phyloP scores from a whole-genome alignment of 2,888 invertebrate species.

The Sepiola atlantica region DNA sequence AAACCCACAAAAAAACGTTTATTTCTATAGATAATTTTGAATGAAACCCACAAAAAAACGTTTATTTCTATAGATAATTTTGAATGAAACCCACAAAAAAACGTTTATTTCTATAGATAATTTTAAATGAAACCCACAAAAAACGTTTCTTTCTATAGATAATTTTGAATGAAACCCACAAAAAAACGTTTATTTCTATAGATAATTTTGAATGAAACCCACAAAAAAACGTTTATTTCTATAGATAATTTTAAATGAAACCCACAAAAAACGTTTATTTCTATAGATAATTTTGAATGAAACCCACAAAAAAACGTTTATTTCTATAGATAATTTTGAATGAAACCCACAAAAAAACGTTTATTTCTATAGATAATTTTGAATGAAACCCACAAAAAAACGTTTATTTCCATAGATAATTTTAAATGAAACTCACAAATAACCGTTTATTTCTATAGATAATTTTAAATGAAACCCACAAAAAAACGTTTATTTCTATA shows the following conservation, averaged over 20 bases:
- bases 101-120: too few relatives aligned
- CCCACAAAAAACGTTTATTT: background rate
- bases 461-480: background rate
- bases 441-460: too few relatives aligned
- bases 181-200: background rate
- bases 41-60: background rate
- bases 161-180: background rate
- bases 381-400: background rate
- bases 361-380: too few relatives aligned
- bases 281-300: background rate
- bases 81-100: background rate
- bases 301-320: background rate
- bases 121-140: background rate
- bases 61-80: too few relatives aligned
- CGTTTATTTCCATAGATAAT: too few relatives aligned
- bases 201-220: background rate
- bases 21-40: background rate
- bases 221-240: background rate
- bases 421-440: background rate
- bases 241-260: background rate
- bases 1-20: background rate
- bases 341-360: background rate
- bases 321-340: background rate
- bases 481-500: background rate
- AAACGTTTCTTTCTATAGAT: background rate